A percentile compares a stretch with the other conserved stretches of the same genome.
Conservation (phyloP, 2,797 vertebrate genomes). For the Echeneis naucrates region DNA sequence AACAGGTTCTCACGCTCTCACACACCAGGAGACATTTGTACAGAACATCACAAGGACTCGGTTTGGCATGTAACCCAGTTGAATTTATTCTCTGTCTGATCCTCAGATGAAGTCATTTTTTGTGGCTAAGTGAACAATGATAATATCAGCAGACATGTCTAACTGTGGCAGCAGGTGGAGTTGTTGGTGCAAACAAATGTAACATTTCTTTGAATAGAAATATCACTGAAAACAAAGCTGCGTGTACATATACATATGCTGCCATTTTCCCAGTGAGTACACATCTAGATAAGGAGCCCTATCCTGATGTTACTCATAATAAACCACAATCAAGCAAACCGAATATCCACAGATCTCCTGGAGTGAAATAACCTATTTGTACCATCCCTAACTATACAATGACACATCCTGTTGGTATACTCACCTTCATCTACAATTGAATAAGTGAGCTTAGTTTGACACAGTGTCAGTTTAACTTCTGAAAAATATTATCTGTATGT, state of each 20-base stretch:
- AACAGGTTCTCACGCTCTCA: background rate
- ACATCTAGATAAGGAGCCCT: constrained; percentile 22
- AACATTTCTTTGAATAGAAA: constrained; percentile 35
- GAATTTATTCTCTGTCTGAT: constrained; percentile 68
- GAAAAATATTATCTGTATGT: constrained; percentile 42
- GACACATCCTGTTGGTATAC: background rate
- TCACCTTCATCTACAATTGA: constrained; percentile 2
- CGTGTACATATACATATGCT: constrained; percentile 7
- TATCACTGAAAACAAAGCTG: constrained; percentile 24
- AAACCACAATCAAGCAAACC: constrained; percentile 10
- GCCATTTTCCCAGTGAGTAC: constrained; percentile 19
- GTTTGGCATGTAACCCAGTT: constrained; percentile 49
- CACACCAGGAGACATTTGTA: background rate
- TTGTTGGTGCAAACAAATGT: constrained; percentile 50
- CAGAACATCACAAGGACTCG: background rate
- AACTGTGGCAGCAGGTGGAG: constrained; percentile 58
- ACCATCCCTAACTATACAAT: constrained; percentile 1
- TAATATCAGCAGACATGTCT: constrained; percentile 50
- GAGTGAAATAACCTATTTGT: constrained; percentile 9
- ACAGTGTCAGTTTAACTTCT: constrained; percentile 60
- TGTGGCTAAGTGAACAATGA: constrained; percentile 54
- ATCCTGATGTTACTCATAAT: constrained; percentile 24
- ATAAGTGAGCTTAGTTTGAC: constrained; percentile 12
- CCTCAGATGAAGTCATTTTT: constrained; percentile 55
- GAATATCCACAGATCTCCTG: constrained; percentile 30